Evolutionary conservation across 2,113 vertebrate species (phyloP).

Genomic region (Indri indri): DNA sequence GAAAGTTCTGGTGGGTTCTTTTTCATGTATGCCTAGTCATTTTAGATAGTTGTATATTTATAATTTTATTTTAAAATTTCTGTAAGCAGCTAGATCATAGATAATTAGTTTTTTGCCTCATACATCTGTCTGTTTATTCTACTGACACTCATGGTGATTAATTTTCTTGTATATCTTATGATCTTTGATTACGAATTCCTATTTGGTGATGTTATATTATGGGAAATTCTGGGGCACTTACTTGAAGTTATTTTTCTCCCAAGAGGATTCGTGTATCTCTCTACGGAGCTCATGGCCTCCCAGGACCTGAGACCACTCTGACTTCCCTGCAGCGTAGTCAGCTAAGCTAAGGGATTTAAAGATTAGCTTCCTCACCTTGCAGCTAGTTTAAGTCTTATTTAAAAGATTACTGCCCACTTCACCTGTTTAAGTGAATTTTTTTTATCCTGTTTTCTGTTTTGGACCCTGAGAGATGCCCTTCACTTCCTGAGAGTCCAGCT

Average conservation of each 20-base stretch:
- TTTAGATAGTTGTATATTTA: not conserved
- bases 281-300: not conserved
- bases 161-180: not conserved
- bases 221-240: not conserved
- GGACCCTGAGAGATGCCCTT: not conserved
- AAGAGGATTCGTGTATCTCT: not conserved
- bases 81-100: not conserved
- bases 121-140: slow-evolving; percentile 8
- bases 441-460: not conserved
- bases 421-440: not conserved
- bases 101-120: not conserved
- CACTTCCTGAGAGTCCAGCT: not conserved
- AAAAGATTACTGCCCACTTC: not conserved
- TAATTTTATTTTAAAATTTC: not conserved
- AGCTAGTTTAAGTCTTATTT: not conserved
- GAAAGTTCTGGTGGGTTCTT: not conserved
- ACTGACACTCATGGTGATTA: not conserved
- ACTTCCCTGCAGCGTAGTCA: not conserved
- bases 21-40: not conserved
- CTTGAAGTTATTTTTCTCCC: not conserved
- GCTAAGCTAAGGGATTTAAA: not conserved
- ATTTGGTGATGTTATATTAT: not conserved
- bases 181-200: not conserved
- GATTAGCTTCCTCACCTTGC: not conserved
- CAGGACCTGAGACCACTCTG: not conserved